A percentile compares a stretch with the other conserved stretches of the same genome.
These are phyloP conservation scores for Chironomus striatipennis DNA, from an alignment of 1,140 invertebrate genomes.

Conservation along the genomic window DNA sequence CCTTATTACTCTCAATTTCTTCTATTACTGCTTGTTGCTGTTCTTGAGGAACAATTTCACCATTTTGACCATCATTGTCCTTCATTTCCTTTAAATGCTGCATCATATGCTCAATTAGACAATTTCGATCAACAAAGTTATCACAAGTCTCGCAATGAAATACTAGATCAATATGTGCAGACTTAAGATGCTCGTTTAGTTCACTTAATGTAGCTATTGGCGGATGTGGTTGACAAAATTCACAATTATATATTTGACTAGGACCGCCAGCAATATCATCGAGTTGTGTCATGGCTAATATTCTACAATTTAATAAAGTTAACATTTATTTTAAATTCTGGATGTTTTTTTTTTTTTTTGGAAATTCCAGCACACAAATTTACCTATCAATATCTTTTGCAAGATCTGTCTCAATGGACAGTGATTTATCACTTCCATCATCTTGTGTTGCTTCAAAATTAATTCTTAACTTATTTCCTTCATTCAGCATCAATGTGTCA, in stretches of 20 bases:
- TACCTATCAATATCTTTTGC: background rate
- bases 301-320: background rate
- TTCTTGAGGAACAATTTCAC: background rate
- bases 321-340: background rate
- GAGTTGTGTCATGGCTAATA: background rate
- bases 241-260: background rate
- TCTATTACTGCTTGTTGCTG: background rate
- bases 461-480: background rate
- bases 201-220: background rate
- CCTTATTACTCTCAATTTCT: background rate
- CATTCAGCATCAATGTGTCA: background rate
- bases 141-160: slow-evolving; percentile 13
- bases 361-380: background rate
- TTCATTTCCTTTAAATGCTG: background rate
- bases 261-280: background rate
- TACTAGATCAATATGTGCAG: background rate
- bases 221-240: slow-evolving; percentile 9
- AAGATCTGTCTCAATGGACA: slow-evolving; percentile 12
- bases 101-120: slow-evolving; percentile 14
- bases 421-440: background rate
- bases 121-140: background rate
- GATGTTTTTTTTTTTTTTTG: background rate
- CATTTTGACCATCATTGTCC: background rate
- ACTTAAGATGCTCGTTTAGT: background rate
- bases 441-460: slow-evolving; percentile 7